Evolutionary conservation across 2,888 invertebrate species (phyloP), one percentile per base, ranked within the genome.

Genomic region (Ganaspis brasiliensis): DNA sequence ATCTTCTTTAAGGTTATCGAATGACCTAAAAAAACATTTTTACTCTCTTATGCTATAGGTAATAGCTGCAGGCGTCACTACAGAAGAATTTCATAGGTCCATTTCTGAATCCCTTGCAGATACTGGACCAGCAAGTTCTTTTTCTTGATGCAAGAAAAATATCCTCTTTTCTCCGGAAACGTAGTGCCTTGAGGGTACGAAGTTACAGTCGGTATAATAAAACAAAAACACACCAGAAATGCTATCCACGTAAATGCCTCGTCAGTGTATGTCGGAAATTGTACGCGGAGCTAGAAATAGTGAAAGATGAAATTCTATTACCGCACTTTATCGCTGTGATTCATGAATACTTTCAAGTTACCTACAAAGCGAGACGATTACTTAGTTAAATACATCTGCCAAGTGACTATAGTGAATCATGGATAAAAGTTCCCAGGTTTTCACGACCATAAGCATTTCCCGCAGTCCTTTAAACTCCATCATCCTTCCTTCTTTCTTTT

Each of bases 1-100:
- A 61, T 19, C 37, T 19, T 2, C 61, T 61, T 63, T 14, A 63
- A 37, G 14, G 16, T 63, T 45, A n/a, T 67, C 10, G 45, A 24
- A 16, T 67, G 24, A 26, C 40, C 40, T 45, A 12, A 45, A 67
- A 67, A 24, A 67, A 37, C 45, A 21, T 12, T 75, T 52, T 72
- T 72, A 52, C 67, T 67, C 37, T 55, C 67, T 74, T 55, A 49
- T 67, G 31, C 74, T 67, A 72, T 57, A n/a, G n/a, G n/a, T n/a
- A 76, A 72, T 76, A 52, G 72, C 74, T 67, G 74, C 63, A n/a
- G 72, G 79, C 74, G 72, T 74, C 55, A 79, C 74, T 79, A 72
- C 52, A 74, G 59, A 74, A 73, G 72, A 76, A 72, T 76, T 76
- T 76, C 67, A 79, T 49, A 79, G 72, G 74, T 72, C 74, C 74